These are phyloP conservation scores for Fulmarus glacialis DNA, from an alignment of 2,113 vertebrate genomes.

Conservation along the genomic window DNA sequence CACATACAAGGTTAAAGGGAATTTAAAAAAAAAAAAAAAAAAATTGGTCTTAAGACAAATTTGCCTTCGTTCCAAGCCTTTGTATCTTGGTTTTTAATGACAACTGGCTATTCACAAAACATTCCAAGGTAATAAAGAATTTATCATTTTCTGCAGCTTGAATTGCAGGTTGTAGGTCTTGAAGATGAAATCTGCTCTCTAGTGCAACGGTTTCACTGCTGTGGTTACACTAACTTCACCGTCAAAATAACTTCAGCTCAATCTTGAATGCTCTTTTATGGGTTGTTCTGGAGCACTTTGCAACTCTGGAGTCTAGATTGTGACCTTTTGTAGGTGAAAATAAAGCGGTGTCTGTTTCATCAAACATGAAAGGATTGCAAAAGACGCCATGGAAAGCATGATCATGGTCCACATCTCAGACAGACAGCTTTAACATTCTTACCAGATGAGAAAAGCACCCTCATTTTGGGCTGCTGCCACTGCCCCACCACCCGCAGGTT, in stretches of 20 bases:
- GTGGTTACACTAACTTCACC: background rate
- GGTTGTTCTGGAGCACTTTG: background rate
- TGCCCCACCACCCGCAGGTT: background rate
- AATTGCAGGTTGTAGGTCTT: background rate
- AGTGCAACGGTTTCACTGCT: accelerated
- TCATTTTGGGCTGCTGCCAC: background rate
- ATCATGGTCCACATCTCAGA: background rate
- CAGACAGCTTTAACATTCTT: background rate
- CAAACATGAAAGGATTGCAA: background rate
- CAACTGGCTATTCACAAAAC: background rate
- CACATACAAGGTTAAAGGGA: background rate
- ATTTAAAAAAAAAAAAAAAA: background rate
- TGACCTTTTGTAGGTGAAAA: background rate
- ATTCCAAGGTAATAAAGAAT: background rate
- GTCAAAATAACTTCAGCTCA: background rate
- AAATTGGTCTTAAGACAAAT: background rate
- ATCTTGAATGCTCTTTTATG: background rate
- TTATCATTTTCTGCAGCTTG: background rate
- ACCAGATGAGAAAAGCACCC: no score
- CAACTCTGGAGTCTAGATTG: background rate
- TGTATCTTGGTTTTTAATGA: background rate
- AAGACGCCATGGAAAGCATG: accelerated
- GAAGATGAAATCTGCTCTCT: background rate
- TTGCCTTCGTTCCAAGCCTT: background rate
- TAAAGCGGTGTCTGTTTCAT: background rate